Evolutionary conservation across 2,888 invertebrate species (phyloP), one percentile per base, ranked within the genome.

Genomic region (Oegoconia quadripuncta): DNA sequence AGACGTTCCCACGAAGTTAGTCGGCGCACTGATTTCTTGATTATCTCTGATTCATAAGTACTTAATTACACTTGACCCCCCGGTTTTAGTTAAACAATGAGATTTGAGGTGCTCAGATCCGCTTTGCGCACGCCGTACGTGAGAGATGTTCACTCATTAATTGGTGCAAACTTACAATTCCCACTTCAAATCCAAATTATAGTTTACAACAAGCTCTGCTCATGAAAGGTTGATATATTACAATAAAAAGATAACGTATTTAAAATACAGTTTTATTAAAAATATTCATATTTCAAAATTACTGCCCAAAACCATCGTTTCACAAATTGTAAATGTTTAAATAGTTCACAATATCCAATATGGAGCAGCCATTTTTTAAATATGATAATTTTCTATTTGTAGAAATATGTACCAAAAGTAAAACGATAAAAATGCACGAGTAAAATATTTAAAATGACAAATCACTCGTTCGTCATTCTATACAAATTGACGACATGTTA

Each of bases 21-120:
- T 41, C 64, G 56, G 60, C 58, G 74, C 79, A 73, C 75, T 80
- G 84, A 83, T 83, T 82, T 69, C 73, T 74, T 70, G 75, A 78
- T 82, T 76, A 76, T 70, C 77, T 75, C 73, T 74, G 79, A 82
- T 81, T 81, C 82, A 78, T 83, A 79, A 78, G 68, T 64, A 72
- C 67, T 71, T 81, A 79, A 84, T 83, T 82, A 82, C 72, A 70
- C 73, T 73, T 74, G 77, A 75, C 74, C 75, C 51, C 65, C 63
- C 44, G 48, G 49, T 59, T 63, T 72, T 74, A 76, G 76, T 76
- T 76, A 75, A 70, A 77, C 74, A 75, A 72, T 69, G 62, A 59
- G 64, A 64, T 67, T 62, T 57, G 60, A 66, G 49, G 53, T 50
- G 39, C 44, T 44, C 43, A 41, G 45, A 46, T 50, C 41, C 44